Evolutionary conservation across 2,888 invertebrate genomes (phyloP), one percentile per base, ranked within the genome.

Genomic region (Ctena decussata): DNA sequence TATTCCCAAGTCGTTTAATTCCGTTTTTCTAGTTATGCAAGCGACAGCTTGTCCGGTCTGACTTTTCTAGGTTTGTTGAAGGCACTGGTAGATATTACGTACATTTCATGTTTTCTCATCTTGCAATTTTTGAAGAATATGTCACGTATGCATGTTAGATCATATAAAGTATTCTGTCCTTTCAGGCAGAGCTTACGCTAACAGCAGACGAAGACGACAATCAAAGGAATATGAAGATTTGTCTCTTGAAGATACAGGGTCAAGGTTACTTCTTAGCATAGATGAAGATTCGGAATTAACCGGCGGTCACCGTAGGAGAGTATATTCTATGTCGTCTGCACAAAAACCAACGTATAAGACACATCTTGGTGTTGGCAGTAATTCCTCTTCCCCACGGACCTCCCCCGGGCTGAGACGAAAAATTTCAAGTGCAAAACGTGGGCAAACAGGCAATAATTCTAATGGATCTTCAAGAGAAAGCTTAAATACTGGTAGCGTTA

Each of bases 161-260:
- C n/a, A n/a, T n/a, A n/a, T n/a, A n/a, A n/a, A n/a, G n/a, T n/a
- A 3, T 57, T 57, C 5, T 5, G 32, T 21, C 5, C 32, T 87
- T 89, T 15, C 76, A 91, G 91, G 90, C 15, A 77, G 76, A 49
- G 76, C 30, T 27, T 87, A 88, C 78, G 80, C 86, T 0, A 39
- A 71, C 27, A 60, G 65, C 21, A 73, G 91, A 79, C 72, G 87
- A n/a, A 71, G 92, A n/a, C 75, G 92, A 30, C 86, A 84, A 15
- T 92, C 92, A 8, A 88, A 88, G 60, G 92, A 92, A 69, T 91
- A 90, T 73, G 92, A 92, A 75, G 92, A 92, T 79, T 71, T 92
- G 11, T 72, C 70, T 0, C 35, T 92, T 2, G 71, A 71, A 35
- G 82, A 89, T 72, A 90, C 91, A n/a, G 83, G 83, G 35, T 89